Conservation (phyloP, 1,140 invertebrate genomes). For the Nasonia vitripennis region DNA sequence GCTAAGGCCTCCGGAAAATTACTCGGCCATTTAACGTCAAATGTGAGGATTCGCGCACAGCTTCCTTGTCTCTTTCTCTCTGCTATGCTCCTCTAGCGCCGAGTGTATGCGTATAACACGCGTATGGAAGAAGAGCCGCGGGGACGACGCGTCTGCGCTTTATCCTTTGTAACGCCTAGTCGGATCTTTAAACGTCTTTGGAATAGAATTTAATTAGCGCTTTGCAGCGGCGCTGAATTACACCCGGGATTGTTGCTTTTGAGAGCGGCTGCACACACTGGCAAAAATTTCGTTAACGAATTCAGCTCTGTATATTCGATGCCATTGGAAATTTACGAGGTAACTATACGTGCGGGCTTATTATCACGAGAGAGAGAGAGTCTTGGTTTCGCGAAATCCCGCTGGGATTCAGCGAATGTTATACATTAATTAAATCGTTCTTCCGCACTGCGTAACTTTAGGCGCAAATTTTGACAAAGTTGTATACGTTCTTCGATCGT, state of each 20-base stretch:
- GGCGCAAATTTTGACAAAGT: too few relatives aligned
- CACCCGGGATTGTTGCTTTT: neutral
- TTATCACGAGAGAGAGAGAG: too few relatives aligned
- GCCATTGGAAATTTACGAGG: too few relatives aligned
- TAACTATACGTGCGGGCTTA: too few relatives aligned
- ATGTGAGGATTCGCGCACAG: neutral
- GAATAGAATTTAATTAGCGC: conserved; percentile 28
- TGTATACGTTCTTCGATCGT: too few relatives aligned
- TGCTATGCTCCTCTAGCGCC: too few relatives aligned
- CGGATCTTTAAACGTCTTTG: conserved; percentile 31
- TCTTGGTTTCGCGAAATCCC: too few relatives aligned
- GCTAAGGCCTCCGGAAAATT: neutral
- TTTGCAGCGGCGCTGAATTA: neutral
- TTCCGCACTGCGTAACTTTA: too few relatives aligned
- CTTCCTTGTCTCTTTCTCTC: neutral
- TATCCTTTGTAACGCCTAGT: conserved; percentile 12
- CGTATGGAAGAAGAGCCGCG: neutral
- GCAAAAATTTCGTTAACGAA: neutral
- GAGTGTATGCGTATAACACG: neutral
- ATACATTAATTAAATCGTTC: too few relatives aligned
- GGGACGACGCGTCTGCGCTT: neutral
- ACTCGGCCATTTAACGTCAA: neutral
- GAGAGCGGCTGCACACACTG: neutral
- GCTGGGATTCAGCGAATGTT: too few relatives aligned
- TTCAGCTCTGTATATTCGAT: neutral